These are phyloP conservation scores for Eudemis profundana DNA, from an alignment of 2,888 invertebrate species.

Conservation along the genomic window DNA sequence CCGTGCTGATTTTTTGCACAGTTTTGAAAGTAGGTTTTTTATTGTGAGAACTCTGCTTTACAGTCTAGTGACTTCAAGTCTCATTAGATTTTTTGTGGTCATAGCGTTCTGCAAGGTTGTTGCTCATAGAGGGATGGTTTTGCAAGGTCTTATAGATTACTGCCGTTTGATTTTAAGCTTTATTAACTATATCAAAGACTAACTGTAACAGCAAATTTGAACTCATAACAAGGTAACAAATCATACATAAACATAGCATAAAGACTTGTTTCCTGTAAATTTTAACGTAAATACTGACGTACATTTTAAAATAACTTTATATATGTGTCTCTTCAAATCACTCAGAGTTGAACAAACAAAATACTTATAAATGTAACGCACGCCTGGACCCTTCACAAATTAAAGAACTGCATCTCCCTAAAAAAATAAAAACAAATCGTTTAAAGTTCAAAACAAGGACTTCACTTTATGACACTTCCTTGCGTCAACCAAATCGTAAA, in stretches of 20 bases:
- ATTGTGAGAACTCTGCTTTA: constrained; percentile 68
- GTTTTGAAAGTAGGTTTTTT: constrained; percentile 60
- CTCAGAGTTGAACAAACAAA: constrained; percentile 38
- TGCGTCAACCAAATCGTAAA: constrained; percentile 58
- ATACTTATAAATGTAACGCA: background rate
- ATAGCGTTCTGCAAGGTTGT: constrained; percentile 14
- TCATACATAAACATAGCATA: too few species aligned
- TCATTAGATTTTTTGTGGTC: constrained; percentile 49
- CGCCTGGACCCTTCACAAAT: constrained; percentile 24
- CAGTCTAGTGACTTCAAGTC: constrained; percentile 67
- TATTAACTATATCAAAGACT: too few species aligned
- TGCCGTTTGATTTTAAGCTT: background rate
- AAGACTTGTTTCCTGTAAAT: too few species aligned
- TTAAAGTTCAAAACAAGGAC: constrained; percentile 49
- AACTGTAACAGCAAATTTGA: too few species aligned
- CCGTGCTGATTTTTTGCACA: constrained; percentile 76
- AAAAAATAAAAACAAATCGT: constrained; percentile 56
- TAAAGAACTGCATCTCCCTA: constrained; percentile 49
- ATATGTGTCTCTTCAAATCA: too few species aligned
- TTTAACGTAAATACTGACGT: too few species aligned
- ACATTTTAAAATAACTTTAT: too few species aligned
- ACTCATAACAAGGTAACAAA: too few species aligned
- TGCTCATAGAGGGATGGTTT: background rate
- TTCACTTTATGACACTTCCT: constrained; percentile 40
- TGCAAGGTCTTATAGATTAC: background rate